Conservation (phyloP, 2,888 invertebrate genomes). For the Hyppa rectilinea region DNA sequence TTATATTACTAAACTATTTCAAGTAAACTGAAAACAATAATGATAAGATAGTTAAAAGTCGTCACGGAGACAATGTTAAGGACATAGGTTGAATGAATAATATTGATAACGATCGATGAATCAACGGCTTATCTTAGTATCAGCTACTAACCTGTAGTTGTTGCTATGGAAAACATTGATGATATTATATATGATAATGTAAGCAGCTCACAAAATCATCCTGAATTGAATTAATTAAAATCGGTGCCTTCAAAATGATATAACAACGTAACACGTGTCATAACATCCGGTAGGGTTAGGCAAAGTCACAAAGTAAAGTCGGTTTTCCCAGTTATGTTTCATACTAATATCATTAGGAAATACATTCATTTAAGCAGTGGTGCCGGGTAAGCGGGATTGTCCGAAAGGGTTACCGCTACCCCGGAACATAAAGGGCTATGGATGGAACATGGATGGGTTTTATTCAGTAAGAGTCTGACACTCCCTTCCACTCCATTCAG, state of each 20-base stretch:
- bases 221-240: neutral
- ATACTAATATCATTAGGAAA: too few species aligned
- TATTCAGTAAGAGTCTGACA: too few species aligned
- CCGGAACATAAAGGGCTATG: too few species aligned
- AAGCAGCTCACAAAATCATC: neutral
- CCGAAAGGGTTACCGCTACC: too few species aligned
- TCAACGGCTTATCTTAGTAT: slow-evolving; percentile 5
- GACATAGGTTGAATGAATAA: neutral
- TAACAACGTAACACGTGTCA: neutral
- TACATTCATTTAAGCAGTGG: too few species aligned
- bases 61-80: slow-evolving; percentile 6
- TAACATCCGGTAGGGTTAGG: too few species aligned
- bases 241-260: neutral
- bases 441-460: too few species aligned
- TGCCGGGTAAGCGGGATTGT: too few species aligned
- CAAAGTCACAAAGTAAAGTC: too few species aligned
- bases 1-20: slow-evolving; percentile 9
- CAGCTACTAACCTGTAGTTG: neutral
- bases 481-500: too few species aligned
- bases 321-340: neutral
- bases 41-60: slow-evolving; percentile 24
- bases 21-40: slow-evolving; percentile 3
- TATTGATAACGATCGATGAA: slow-evolving; percentile 30
- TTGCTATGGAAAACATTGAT: neutral
- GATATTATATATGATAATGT: neutral